phyloP scores from a whole-genome alignment of 2,113 vertebrate genomes.

The Corythoichthys intestinalis region DNA sequence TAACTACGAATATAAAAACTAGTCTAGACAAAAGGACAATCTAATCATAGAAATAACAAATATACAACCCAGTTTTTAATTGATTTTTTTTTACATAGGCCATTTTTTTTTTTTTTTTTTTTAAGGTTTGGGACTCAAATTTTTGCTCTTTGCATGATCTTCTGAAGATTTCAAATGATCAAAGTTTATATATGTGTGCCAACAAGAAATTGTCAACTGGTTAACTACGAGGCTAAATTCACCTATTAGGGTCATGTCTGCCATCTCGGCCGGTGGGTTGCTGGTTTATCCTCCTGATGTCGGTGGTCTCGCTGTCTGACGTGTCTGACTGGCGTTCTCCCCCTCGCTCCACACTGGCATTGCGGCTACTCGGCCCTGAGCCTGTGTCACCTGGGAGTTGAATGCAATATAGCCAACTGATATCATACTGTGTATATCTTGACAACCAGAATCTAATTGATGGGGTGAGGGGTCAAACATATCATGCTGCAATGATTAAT shows the following conservation, averaged over 20 bases:
- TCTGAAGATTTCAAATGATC: not conserved
- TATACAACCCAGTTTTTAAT: no score
- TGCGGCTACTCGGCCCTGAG: conserved; percentile 84
- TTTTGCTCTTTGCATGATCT: not conserved
- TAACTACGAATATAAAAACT: no score
- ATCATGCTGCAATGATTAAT: no score
- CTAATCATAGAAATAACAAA: no score
- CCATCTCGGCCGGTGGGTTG: conserved; percentile 76
- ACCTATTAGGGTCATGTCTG: conserved; percentile 85
- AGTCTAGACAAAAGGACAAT: no score
- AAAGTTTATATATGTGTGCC: not conserved
- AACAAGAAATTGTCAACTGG: not conserved
- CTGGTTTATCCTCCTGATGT: conserved; percentile 82
- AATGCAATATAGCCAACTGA: not conserved
- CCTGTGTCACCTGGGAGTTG: conserved; percentile 73
- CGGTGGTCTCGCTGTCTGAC: conserved; percentile 85
- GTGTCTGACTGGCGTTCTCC: conserved; percentile 83
- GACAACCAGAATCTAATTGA: not conserved
- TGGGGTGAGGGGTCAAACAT: no score
- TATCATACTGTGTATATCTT: not conserved
- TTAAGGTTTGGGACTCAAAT: not conserved
- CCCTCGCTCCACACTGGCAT: conserved; percentile 81
- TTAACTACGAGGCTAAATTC: conserved; percentile 19
- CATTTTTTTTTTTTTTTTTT: no score
- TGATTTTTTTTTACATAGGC: no score